These are phyloP conservation scores for Parazoanthus swiftii DNA, from an alignment of 92 coral and sea anemone genomes.

Conservation along the genomic window DNA sequence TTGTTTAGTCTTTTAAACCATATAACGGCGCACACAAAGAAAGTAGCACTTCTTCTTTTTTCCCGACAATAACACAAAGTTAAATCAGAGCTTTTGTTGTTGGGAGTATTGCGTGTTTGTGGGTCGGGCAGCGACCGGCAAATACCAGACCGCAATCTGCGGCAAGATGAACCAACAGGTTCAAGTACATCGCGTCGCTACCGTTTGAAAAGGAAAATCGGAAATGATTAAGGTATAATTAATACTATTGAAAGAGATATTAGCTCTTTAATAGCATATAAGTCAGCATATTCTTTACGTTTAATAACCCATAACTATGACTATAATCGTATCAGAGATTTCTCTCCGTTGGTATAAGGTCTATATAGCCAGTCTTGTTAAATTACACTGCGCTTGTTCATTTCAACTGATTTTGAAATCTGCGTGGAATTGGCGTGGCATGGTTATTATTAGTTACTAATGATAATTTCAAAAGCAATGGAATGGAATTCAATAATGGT, in stretches of 20 bases:
- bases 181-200: conserved; percentile 12
- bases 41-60: neutral
- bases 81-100: neutral
- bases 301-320: neutral
- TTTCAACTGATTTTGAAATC: neutral
- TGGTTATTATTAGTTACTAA: neutral
- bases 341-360: neutral
- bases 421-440: neutral
- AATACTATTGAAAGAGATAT: conserved; percentile 14
- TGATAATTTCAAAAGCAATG: too few species aligned
- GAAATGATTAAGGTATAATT: conserved; percentile 17
- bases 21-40: neutral
- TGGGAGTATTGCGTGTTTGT: conserved; percentile 1
- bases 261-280: conserved; percentile 1
- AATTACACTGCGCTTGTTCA: neutral
- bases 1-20: too few species aligned
- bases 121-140: neutral
- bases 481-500: too few species aligned
- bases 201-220: conserved; percentile 13
- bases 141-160: conserved; percentile 2
- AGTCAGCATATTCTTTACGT: neutral
- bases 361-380: neutral
- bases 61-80: neutral
- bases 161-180: neutral
- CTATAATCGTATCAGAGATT: neutral